Evolutionary conservation across 2,797 vertebrate species (phyloP).

Genomic region (Eurystomus glaucurus): DNA sequence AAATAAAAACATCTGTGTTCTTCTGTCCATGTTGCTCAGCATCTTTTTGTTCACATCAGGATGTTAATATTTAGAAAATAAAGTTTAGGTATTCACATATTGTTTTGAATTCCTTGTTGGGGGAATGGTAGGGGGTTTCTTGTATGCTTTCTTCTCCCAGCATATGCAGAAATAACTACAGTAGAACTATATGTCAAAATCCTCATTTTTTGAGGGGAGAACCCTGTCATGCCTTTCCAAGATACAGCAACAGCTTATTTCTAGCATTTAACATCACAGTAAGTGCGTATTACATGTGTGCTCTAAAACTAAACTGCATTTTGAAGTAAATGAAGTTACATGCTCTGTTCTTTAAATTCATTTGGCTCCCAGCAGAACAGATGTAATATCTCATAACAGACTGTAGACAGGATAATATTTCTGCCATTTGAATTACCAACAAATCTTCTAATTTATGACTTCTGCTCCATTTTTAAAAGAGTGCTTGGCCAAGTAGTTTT

Average conservation of each 20-base stretch:
- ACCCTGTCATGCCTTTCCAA: background rate
- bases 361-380: slow-evolving; percentile 43
- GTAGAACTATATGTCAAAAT: background rate
- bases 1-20: background rate
- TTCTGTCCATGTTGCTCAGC: background rate
- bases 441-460: slow-evolving; percentile 60
- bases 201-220: accelerated
- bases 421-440: slow-evolving; percentile 38
- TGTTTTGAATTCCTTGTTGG: background rate
- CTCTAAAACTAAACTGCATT: slow-evolving; percentile 32
- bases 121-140: background rate
- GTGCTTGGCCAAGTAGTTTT: slow-evolving; percentile 48
- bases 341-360: slow-evolving; percentile 27
- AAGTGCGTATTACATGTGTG: slow-evolving; percentile 5
- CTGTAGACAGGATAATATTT: slow-evolving; percentile 57
- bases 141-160: background rate
- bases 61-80: background rate
- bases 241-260: slow-evolving; percentile 2
- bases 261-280: background rate
- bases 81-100: background rate
- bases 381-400: slow-evolving; percentile 49
- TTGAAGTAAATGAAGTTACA: slow-evolving; percentile 44
- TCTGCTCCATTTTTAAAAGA: slow-evolving; percentile 53
- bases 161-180: background rate
- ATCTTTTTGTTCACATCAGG: background rate